A percentile compares a stretch with the other conserved stretches of the same genome.
Conservation (phyloP, 2,113 vertebrate species). For the Peromyscus polionotus region DNA sequence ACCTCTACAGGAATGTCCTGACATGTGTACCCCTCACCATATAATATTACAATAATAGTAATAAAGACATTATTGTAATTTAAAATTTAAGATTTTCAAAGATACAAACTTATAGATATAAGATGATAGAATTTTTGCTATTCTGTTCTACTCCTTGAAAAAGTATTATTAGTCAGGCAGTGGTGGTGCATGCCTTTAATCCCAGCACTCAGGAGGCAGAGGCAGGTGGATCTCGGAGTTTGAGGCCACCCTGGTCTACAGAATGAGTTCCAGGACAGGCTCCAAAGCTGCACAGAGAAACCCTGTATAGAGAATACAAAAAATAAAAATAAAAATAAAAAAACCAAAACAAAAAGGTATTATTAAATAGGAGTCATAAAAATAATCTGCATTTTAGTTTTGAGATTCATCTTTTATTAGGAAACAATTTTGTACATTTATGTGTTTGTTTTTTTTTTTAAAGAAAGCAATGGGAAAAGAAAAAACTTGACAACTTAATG, state of each 20-base stretch:
- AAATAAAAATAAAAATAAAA: no score
- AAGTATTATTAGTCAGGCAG: not conserved
- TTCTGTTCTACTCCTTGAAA: not conserved
- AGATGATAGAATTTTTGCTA: not conserved
- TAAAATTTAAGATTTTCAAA: not conserved
- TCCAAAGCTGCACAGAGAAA: no score
- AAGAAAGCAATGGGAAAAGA: slow-evolving; percentile 56
- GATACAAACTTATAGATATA: not conserved
- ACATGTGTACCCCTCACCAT: not conserved
- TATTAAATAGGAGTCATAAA: not conserved
- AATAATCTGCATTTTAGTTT: not conserved
- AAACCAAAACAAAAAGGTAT: not conserved
- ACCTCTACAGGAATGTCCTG: not conserved
- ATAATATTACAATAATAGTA: not conserved
- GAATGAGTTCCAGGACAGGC: no score
- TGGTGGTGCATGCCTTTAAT: no score
- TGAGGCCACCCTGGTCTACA: no score
- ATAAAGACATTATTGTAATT: not conserved
- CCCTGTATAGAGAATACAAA: no score
- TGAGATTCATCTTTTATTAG: slow-evolving; percentile 61
- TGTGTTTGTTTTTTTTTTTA: not conserved
- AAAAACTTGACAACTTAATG: slow-evolving; percentile 62
- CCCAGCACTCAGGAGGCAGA: no score
- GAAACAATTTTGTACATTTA: slow-evolving; percentile 49
- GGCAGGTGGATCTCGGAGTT: no score